These are phyloP conservation scores for Hyles vespertilio DNA, from an alignment of 1,140 invertebrate species.

Conservation along the genomic window DNA sequence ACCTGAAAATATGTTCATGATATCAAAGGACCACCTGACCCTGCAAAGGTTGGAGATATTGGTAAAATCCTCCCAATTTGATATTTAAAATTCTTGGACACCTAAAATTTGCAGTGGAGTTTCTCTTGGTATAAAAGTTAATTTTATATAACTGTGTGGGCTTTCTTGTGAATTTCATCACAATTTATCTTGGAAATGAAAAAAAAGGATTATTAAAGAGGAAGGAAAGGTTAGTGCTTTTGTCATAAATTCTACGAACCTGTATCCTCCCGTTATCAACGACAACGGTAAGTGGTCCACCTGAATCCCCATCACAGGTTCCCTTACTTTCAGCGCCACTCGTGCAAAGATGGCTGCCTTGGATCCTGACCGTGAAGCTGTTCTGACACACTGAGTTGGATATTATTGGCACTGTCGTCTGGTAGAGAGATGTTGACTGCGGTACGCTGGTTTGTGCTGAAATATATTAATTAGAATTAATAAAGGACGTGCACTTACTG, in stretches of 20 bases:
- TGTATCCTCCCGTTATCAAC: conserved; percentile 37
- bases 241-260: conserved; percentile 18
- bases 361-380: conserved; percentile 29
- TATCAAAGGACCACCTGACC: too few relatives aligned
- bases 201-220: too few relatives aligned
- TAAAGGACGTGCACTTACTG: too few relatives aligned
- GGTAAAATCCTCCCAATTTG: too few relatives aligned
- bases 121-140: too few relatives aligned
- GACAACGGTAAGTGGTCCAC: conserved; percentile 39
- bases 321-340: conserved; percentile 29
- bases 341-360: conserved; percentile 48
- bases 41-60: too few relatives aligned
- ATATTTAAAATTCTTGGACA: too few relatives aligned
- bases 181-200: too few relatives aligned
- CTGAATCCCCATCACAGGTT: conserved; percentile 51
- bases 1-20: conserved; percentile 26
- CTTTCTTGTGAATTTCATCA: too few relatives aligned
- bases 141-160: too few relatives aligned
- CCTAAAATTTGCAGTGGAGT: too few relatives aligned
- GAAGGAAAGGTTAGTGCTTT: too few relatives aligned
- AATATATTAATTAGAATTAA: conserved; percentile 8
- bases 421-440: conserved; percentile 33
- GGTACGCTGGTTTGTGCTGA: conserved; percentile 50
- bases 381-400: conserved; percentile 47
- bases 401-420: conserved; percentile 39